Base-by-base conservation (phyloP, 2,888 invertebrate genomes). In the Lacanobia wlatinum region DNA sequence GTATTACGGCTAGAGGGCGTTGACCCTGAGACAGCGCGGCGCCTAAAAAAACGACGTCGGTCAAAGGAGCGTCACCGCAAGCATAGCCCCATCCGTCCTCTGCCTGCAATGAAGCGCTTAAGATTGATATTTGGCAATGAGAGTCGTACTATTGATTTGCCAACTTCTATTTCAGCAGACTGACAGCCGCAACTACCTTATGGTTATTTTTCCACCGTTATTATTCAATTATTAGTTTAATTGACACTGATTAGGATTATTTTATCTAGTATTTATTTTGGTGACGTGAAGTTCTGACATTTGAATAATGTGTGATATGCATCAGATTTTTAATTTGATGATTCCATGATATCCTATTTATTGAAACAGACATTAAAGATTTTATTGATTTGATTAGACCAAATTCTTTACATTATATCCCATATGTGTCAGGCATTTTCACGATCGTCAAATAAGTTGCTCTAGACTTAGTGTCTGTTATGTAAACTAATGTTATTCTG, bases 91-190 rank as follows among this genome's bases (percentile, higher is more conserved):
- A 92, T 96, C 90, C 95, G 95, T 92, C 97, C 97, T 84, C 96
- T 97, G 88, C 98, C 97, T 81, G 97, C 98, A 65, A 98, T 98
- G 97, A 99, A 98, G 95, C 97, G 98, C 89, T 96, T 99, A 92
- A 97, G 98, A 90, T 96, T 99, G 90, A 98, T 98, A 89, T 98
- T 98, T 90, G 98, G 98, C 86, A 98, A 98, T 92, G 98, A 98
- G 93, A 98, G 98, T 90, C 98, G 97, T 91, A 98, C 98, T 91
- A 98, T 98, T 91, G 98, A 98, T 96, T 97, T 98, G 96, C 98
- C 98, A 94, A 97, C 98, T 95, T 97, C 97, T 95, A 96, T 97
- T 89, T 96, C 96, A 90, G 96, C 96, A 93, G 96, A 96, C 95
- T 96, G 96, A 96, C 96, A 93, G 93, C 91, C 92, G 89, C 93